Conservation (phyloP, 2,888 invertebrate species). For the Rhagonycha fulva region DNA sequence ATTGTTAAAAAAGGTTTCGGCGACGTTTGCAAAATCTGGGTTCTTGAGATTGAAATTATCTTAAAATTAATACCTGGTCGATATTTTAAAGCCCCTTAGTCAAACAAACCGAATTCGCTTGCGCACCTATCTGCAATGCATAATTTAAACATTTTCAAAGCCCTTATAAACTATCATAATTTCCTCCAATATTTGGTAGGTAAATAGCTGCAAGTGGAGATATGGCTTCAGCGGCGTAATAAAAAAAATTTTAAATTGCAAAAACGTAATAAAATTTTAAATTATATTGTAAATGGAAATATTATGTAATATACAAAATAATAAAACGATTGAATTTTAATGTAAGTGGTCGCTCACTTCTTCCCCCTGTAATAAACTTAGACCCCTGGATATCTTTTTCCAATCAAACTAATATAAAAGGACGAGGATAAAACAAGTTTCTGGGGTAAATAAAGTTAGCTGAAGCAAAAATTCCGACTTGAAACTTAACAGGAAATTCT, state of each 20-base stretch:
- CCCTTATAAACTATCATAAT: background rate
- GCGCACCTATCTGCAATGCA: background rate
- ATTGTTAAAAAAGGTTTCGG: background rate
- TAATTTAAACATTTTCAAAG: background rate
- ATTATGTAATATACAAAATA: constrained; percentile 5
- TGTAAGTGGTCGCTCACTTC: background rate
- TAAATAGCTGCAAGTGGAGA: background rate
- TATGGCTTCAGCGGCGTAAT: background rate
- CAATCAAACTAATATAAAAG: background rate
- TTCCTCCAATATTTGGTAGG: background rate
- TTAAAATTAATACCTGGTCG: background rate
- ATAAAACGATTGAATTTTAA: constrained; percentile 13
- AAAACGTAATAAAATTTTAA: background rate
- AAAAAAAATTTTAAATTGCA: background rate
- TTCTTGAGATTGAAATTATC: background rate
- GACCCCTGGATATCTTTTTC: background rate
- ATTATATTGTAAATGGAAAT: background rate
- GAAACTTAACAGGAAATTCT: constrained; percentile 14
- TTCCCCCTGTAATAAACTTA: constrained; percentile 1
- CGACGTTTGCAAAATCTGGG: background rate
- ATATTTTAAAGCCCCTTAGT: background rate
- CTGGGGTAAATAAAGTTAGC: background rate
- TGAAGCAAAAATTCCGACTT: background rate
- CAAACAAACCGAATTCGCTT: background rate
- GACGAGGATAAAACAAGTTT: background rate